Conservation (phyloP, 1,140 invertebrate genomes). For the Archivesica marissinica region DNA sequence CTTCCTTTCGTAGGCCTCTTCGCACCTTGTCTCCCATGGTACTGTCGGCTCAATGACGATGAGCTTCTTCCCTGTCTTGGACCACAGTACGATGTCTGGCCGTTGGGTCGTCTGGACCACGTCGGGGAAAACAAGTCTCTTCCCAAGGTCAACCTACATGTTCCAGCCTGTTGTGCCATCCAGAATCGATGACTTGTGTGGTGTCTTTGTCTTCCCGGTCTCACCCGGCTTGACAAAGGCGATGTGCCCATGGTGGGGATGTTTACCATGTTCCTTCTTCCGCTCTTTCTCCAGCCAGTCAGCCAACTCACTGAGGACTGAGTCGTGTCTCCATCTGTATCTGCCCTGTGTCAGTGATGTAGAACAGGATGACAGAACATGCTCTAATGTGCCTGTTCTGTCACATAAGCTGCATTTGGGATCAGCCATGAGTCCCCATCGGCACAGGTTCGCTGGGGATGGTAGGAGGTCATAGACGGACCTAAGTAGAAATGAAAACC, state of each 20-base stretch:
- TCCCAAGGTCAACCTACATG: background rate
- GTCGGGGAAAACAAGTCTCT: constrained; percentile 20
- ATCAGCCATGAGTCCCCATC: constrained; percentile 27
- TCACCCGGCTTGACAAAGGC: constrained; percentile 27
- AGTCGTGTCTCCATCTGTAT: constrained; percentile 36
- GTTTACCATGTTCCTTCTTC: background rate
- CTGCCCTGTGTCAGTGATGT: background rate
- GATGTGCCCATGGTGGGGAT: background rate
- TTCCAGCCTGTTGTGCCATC: background rate
- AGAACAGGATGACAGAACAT: background rate
- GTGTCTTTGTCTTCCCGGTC: background rate
- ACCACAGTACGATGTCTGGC: constrained; percentile 42
- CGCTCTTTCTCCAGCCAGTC: constrained; percentile 18
- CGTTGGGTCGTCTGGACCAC: constrained; percentile 10
- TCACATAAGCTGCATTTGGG: constrained; percentile 8
- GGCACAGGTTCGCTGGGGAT: constrained; percentile 30
- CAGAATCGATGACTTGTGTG: background rate
- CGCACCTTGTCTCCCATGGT: constrained; percentile 1
- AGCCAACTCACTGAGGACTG: constrained; percentile 8
- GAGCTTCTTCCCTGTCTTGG: constrained; percentile 34
- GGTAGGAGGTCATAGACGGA: constrained; percentile 19
- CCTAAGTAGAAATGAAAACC: constrained; percentile 29
- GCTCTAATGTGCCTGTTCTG: background rate
- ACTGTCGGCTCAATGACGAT: constrained; percentile 43
- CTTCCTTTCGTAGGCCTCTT: constrained; percentile 40